Evolutionary conservation across 2,113 vertebrate genomes (phyloP).

Genomic region (Plecturocebus donacophilus): DNA sequence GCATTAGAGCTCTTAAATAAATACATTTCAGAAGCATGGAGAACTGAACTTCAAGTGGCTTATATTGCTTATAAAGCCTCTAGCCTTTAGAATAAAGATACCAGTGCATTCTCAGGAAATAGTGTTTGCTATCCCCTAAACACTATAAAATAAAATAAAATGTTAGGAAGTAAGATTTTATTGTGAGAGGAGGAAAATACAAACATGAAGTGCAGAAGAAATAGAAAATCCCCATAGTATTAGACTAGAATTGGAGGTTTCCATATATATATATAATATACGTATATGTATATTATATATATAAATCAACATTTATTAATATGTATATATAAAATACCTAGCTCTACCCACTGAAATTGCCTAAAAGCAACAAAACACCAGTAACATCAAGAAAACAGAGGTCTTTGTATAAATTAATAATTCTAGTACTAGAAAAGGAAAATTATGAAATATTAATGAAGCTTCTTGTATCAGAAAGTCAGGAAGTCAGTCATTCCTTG

Average conservation of each 20-base stretch:
- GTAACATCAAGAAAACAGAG: not conserved
- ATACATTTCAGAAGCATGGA: slow-evolving; percentile 34
- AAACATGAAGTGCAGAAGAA: not conserved
- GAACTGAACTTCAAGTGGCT: slow-evolving; percentile 62
- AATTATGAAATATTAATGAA: not conserved
- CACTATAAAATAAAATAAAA: slow-evolving; percentile 43
- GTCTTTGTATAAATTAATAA: not conserved
- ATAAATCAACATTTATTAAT: too few species aligned
- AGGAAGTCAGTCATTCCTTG: not conserved
- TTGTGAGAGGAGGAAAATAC: not conserved
- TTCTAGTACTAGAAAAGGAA: not conserved
- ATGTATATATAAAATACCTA: not conserved
- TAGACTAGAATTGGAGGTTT: not conserved
- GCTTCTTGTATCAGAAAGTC: not conserved
- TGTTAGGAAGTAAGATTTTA: not conserved
- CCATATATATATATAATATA: not conserved
- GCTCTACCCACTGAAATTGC: not conserved
- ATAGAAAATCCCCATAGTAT: not conserved
- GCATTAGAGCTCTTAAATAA: slow-evolving; percentile 54
- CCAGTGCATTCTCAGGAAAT: slow-evolving; percentile 21
- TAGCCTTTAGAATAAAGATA: slow-evolving; percentile 45
- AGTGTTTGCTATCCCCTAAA: not conserved
- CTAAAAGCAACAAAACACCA: not conserved
- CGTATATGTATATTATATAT: not conserved
- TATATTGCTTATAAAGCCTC: slow-evolving; percentile 52